These are phyloP conservation scores for Sorex maritimensis DNA, from an alignment of 2,797 vertebrate species.

Conservation along the genomic window DNA sequence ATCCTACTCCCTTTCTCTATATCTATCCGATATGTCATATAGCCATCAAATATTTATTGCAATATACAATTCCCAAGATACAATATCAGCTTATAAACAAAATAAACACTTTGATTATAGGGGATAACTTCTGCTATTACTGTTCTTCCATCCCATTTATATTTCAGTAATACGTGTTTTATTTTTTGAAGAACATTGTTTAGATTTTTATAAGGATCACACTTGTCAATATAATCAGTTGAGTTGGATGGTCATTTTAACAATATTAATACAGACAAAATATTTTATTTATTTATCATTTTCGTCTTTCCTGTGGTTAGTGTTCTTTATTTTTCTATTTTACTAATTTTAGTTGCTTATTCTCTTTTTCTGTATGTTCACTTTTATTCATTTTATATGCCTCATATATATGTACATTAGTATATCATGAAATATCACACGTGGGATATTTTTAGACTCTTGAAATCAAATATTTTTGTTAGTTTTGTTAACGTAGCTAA, in stretches of 20 bases:
- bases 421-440: neutral
- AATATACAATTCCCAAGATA: neutral
- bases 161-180: no score
- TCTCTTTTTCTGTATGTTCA: neutral
- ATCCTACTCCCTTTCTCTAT: neutral
- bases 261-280: neutral
- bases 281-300: neutral
- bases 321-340: neutral
- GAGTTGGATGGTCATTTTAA: no score
- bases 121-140: neutral
- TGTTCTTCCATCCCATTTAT: no score
- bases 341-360: neutral
- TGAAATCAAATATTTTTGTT: neutral
- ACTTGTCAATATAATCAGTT: no score
- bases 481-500: neutral
- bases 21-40: neutral
- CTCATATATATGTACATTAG: neutral
- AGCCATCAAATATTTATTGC: neutral
- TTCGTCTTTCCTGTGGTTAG: neutral
- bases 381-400: no score
- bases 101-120: neutral
- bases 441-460: neutral
- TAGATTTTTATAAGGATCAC: no score
- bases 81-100: neutral
- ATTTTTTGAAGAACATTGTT: no score